Evolutionary conservation across 2,797 vertebrate species (phyloP).

Genomic region (Aldrovandia affinis): DNA sequence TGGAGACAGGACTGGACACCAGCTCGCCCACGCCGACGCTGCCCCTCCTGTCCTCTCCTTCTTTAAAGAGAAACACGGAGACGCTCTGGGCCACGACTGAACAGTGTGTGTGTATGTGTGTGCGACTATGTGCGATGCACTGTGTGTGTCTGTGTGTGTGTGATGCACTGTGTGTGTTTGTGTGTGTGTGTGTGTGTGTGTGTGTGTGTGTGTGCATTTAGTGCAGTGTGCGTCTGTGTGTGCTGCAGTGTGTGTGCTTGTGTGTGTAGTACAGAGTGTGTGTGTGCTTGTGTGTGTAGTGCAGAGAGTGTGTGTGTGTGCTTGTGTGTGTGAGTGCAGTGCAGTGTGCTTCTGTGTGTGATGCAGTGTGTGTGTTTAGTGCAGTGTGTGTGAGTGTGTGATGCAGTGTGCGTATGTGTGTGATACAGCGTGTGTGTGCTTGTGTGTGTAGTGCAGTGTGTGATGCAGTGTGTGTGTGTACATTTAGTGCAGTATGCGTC

Average conservation of each 20-base stretch:
- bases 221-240: neutral
- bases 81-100: neutral
- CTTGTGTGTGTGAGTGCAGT: neutral
- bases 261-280: neutral
- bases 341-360: neutral
- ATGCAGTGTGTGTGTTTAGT: too few relatives aligned
- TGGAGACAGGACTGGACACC: constrained; percentile 71
- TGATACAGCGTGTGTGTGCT: neutral
- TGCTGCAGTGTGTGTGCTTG: neutral
- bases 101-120: neutral
- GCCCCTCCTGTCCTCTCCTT: constrained; percentile 18
- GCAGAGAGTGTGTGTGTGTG: neutral
- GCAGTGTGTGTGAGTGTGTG: neutral
- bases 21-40: constrained; percentile 62
- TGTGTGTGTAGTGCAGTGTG: neutral
- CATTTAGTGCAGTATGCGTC: neutral
- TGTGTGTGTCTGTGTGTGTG: neutral
- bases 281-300: too few relatives aligned
- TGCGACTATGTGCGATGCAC: too few relatives aligned
- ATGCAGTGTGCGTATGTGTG: too few relatives aligned
- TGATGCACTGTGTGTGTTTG: neutral
- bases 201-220: too few relatives aligned
- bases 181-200: neutral
- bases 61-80: constrained; percentile 21
- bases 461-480: neutral